Conservation (phyloP, 2,888 invertebrate genomes). For the Lepidocyrtinus sp. region DNA sequence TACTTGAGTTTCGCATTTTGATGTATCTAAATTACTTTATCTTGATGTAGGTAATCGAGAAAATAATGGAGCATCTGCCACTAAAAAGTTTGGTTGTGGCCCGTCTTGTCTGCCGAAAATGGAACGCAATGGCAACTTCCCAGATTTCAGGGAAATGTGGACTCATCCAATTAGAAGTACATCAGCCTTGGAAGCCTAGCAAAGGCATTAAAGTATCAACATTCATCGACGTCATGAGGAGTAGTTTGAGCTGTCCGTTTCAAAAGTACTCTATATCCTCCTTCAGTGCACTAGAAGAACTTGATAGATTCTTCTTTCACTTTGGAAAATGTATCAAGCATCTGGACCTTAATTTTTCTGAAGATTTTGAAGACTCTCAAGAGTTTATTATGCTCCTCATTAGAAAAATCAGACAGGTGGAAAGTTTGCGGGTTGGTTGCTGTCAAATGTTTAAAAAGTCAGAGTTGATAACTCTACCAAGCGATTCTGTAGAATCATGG, state of each 20-base stretch:
- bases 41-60: conserved; percentile 51
- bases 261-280: conserved; percentile 53
- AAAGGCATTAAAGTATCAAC: conserved; percentile 58
- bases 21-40: conserved; percentile 47
- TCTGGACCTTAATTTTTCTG: conserved; percentile 52
- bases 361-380: conserved; percentile 51
- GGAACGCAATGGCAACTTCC: conserved; percentile 50
- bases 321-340: conserved; percentile 54
- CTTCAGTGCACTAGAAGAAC: conserved; percentile 47
- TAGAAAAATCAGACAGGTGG: conserved; percentile 41
- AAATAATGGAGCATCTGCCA: conserved; percentile 58
- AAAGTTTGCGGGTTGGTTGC: conserved; percentile 56
- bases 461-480: conserved; percentile 23
- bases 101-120: conserved; percentile 60
- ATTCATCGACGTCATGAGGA: conserved; percentile 57
- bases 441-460: conserved; percentile 50
- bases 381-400: conserved; percentile 43
- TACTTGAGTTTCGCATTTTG: too few relatives aligned
- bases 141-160: conserved; percentile 46
- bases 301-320: conserved; percentile 59
- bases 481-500: conserved; percentile 9
- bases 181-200: conserved; percentile 62
- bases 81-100: conserved; percentile 52
- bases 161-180: conserved; percentile 55
- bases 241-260: conserved; percentile 49